Base-by-base conservation (phyloP, 92 coral and sea anemone species). In the Montipora capitata region DNA sequence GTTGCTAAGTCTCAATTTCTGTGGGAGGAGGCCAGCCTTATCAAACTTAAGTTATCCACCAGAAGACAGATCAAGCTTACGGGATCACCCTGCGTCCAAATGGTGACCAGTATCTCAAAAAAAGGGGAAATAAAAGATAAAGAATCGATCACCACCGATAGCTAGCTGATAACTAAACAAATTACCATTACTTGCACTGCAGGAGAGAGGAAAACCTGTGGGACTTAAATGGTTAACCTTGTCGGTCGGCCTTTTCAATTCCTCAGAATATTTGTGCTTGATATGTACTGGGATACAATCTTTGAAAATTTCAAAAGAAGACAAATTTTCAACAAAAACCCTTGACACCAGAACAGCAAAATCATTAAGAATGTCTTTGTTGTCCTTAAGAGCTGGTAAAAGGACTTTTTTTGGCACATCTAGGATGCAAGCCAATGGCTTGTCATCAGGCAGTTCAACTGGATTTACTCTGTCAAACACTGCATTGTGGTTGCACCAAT, bases 401-500 rank as follows among this genome's bases (percentile, higher is more conserved):
- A 93, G 62, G 44, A 44, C 18, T 11, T 71, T 57, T 77, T 93
- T 93, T 39, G 93, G 91, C 43, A 93, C 81, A 40, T 88, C 88
- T 10, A 59, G 64, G 20, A 93, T 74, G 54, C 84, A 81, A 35
- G 87, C 81, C 54, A 84, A 54, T 44, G 95, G 95, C 52, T 41
- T 18, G 45, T 86, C 76, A 84, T 92, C 92, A 52, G 69, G 38
- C 42, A 67, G 17, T 45, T 88, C 15, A 17, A 43, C 48, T 13
- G 87, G 84, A 35, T 65, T 58, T 16, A 93, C 93, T 18, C 95
- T 76, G 65, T 93, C 91, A 8, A 85, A 13, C 41, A 79, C 48
- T 5, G 72, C 88, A 76, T 78, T 92, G 48, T 89, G 91, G 57
- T 85, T 92, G 62, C 93, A 88, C 95, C 92, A 89, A 48, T 92